A percentile compares a stretch with the other conserved stretches of the same genome.
Conservation (phyloP, 2,113 vertebrate genomes). For the Heptranchias perlo region DNA sequence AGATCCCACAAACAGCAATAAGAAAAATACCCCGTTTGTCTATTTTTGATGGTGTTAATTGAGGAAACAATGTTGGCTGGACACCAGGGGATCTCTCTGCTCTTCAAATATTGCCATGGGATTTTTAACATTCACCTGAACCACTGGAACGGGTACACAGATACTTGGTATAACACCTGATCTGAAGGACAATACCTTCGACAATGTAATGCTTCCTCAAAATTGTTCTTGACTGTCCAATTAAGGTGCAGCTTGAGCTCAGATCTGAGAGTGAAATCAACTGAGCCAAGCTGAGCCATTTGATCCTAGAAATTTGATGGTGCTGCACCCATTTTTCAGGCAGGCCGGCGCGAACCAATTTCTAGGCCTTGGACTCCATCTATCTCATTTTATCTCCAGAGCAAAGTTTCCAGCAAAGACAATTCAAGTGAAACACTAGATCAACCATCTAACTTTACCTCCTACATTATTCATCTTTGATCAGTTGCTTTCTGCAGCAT, state of each 20-base stretch:
- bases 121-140: background rate
- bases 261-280: background rate
- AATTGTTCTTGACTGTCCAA: background rate
- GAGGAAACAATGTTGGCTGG: background rate
- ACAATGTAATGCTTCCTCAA: background rate
- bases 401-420: background rate
- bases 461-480: constrained; percentile 32
- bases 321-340: background rate
- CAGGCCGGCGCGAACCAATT: background rate
- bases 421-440: constrained; percentile 2
- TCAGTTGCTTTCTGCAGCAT: background rate
- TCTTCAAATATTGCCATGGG: background rate
- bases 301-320: background rate
- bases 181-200: background rate
- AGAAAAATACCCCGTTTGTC: background rate
- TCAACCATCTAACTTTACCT: background rate
- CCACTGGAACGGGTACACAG: background rate
- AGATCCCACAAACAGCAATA: background rate
- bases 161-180: background rate
- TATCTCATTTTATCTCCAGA: background rate
- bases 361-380: background rate
- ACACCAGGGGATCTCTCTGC: background rate
- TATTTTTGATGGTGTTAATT: background rate
- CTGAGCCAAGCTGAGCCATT: background rate
- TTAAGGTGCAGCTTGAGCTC: background rate